These are phyloP conservation scores for Hippocampus guttulatus DNA, from an alignment of 2,113 vertebrate species.

Conservation along the genomic window DNA sequence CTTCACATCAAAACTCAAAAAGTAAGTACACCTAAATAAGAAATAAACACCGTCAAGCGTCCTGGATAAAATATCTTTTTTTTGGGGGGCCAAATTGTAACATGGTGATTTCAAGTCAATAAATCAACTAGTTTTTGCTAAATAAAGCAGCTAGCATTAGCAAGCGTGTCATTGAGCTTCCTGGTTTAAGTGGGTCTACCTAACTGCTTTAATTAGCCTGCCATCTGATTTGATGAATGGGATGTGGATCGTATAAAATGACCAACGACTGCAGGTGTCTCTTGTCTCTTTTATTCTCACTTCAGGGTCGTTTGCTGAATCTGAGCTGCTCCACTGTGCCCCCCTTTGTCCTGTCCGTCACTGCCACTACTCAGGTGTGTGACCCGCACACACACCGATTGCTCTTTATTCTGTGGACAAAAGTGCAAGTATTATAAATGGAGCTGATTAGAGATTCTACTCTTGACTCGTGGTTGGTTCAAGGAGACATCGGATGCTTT, in stretches of 20 bases:
- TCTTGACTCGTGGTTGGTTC: too few species aligned
- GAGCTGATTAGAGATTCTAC: too few species aligned
- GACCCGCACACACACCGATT: not conserved
- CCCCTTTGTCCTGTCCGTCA: slow-evolving; percentile 91
- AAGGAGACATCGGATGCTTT: too few species aligned
- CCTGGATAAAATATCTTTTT: too few species aligned
- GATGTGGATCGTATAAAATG: not conserved
- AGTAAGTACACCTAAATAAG: too few species aligned
- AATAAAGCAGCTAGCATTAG: too few species aligned
- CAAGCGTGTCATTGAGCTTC: too few species aligned
- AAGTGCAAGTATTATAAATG: not conserved
- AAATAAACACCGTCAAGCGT: too few species aligned
- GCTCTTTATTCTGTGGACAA: not conserved
- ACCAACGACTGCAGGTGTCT: not conserved
- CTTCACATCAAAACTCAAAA: too few species aligned
- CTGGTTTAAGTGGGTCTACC: not conserved
- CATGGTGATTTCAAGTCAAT: too few species aligned
- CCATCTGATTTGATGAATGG: not conserved
- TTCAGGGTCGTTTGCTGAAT: slow-evolving; percentile 87
- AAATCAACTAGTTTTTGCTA: too few species aligned
- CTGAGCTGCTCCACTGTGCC: slow-evolving; percentile 95
- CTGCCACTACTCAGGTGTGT: slow-evolving; percentile 85
- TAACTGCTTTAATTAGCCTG: not conserved
- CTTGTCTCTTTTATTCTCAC: slow-evolving; percentile 1
- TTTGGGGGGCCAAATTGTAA: too few species aligned